A percentile compares a stretch with the other conserved stretches of the same genome.
These are phyloP conservation scores for Eubucco bourcierii DNA, from an alignment of 2,113 vertebrate species.

Conservation along the genomic window DNA sequence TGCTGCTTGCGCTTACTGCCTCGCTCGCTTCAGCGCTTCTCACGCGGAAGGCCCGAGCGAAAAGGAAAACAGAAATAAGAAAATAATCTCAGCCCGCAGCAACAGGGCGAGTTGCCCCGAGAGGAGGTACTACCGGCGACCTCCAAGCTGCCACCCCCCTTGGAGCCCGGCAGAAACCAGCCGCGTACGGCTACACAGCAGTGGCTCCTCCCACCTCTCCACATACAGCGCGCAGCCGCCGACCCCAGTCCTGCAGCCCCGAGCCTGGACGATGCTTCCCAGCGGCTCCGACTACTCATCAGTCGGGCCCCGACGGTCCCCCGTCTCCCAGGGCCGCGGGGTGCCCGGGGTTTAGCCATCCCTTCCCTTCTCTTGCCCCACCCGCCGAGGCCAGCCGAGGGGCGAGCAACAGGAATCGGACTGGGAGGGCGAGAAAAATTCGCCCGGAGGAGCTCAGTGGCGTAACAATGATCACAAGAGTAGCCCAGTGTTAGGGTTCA, in stretches of 20 bases:
- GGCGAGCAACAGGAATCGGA: background rate
- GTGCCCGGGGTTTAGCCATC: background rate
- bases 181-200: background rate
- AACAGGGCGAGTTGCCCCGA: background rate
- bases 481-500: conserved; percentile 85
- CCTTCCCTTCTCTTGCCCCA: background rate
- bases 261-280: background rate
- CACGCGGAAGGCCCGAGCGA: background rate
- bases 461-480: conserved; percentile 73
- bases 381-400: background rate
- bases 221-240: background rate
- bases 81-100: background rate
- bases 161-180: background rate
- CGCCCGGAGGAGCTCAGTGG: background rate
- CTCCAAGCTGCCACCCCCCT: background rate
- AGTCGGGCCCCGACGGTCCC: no score
- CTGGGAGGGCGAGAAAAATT: background rate
- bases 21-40: background rate
- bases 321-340: background rate
- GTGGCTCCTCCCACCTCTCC: background rate
- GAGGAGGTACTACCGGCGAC: background rate
- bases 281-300: background rate
- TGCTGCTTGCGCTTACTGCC: background rate
- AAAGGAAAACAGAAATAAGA: background rate
- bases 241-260: background rate